Evolutionary conservation across 2,797 vertebrate species (phyloP), one percentile per base, ranked within the genome.

Genomic region (Chaenodraco wilsoni): DNA sequence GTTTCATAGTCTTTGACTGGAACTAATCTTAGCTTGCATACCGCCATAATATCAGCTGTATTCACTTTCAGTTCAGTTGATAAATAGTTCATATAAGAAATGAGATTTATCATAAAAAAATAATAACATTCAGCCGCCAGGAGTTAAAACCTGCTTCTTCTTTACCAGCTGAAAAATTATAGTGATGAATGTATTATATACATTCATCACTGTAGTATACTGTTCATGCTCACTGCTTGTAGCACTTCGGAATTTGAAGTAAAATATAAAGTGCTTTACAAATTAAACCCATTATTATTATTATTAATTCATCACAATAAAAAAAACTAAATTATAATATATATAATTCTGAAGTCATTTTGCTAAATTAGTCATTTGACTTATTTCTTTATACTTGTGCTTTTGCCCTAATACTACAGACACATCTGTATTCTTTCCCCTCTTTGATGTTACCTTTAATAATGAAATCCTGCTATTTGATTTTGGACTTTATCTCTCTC

Each of bases 21-120:
- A 37, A 37, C 33, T 37, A 37, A 37, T 37, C 9, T 37, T 37
- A 37, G 33, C 7, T 21, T 54, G 23, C 51, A 31, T 27, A 31
- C 0, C 2, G 0, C 4, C 13, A 45, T 27, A 27, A 27, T 27
- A 37, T 37, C 33, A 37, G 33, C 33, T 37, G 8, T 37, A 7
- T 8, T 37, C 2, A 37, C 33, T 37, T 37, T 37, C 7, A 8
- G 33, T 37, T 37, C 33, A 37, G 33, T 7, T 37, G 33, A 37
- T 37, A 37, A 37, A 37, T 37, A 37, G 7, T 37, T 7, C 8
- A 37, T 37, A 9, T 1, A 37, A 37, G 6, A 37, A 37, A 37
- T 9, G 8, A 37, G 33, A 37, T 37, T 37, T 9, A 37, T 37
- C 8, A 9, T 37, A 37, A 37, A 37, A 9, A 9, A 37, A 37